These are phyloP conservation scores for Papilio helenus DNA, from an alignment of 1,140 invertebrate species.

Conservation along the genomic window DNA sequence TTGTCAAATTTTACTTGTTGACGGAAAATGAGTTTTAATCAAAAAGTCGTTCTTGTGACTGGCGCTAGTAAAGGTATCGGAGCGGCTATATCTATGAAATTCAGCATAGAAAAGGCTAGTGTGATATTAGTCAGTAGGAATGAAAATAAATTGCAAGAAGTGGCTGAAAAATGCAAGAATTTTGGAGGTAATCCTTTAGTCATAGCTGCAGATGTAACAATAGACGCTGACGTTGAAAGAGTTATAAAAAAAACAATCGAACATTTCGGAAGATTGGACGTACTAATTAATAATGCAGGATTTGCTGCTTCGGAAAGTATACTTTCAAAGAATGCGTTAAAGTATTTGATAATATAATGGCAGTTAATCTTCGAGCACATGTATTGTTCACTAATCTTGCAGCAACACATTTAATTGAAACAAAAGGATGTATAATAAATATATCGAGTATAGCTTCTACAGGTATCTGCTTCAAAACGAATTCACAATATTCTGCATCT, in stretches of 20 bases:
- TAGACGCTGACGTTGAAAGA: conserved; percentile 84
- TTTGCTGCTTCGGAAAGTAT: conserved; percentile 86
- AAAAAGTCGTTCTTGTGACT: conserved; percentile 87
- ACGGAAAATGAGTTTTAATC: conserved; percentile 51
- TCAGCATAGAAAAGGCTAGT: conserved; percentile 88
- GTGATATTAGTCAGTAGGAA: conserved; percentile 89
- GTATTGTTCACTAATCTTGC: conserved; percentile 88
- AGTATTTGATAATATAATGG: conserved; percentile 87
- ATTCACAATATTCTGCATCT: conserved; percentile 50
- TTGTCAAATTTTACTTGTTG: neutral
- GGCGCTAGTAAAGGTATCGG: conserved; percentile 94
- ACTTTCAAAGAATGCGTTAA: conserved; percentile 85
- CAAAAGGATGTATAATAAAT: conserved; percentile 89
- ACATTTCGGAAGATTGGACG: conserved; percentile 84
- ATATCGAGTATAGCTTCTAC: conserved; percentile 87
- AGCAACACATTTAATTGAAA: conserved; percentile 87
- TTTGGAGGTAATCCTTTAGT: conserved; percentile 75
- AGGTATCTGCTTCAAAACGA: conserved; percentile 68
- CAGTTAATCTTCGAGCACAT: conserved; percentile 87
- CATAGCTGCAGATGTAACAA: conserved; percentile 85
- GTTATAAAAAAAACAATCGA: conserved; percentile 84
- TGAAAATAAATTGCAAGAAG: conserved; percentile 75
- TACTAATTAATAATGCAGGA: conserved; percentile 90
- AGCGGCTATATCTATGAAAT: conserved; percentile 87
- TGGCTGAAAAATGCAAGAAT: conserved; percentile 83